Percentiles rank a stretch among this genome's conserved stretches.
These are phyloP conservation scores for Anastrepha ludens DNA, from an alignment of 1,140 invertebrate genomes.

Conservation along the genomic window DNA sequence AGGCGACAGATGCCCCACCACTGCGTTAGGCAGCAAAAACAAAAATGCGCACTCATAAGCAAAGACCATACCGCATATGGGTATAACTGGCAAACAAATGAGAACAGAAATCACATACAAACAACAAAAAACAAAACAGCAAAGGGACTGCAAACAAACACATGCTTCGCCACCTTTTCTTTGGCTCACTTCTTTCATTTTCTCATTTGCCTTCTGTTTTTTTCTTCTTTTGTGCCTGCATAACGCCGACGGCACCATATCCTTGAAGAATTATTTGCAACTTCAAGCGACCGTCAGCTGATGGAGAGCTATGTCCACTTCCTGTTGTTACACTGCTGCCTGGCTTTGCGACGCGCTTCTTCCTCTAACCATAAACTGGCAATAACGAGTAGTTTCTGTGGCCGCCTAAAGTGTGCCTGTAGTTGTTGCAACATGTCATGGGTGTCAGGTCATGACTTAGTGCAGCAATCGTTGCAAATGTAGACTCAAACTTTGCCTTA, in stretches of 20 bases:
- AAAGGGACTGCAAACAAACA: background rate
- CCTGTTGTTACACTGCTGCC: too few relatives aligned
- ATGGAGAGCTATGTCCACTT: background rate
- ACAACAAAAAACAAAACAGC: background rate
- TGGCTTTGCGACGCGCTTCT: background rate
- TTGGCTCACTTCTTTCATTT: background rate
- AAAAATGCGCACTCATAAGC: background rate
- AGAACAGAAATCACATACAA: background rate
- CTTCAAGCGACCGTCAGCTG: background rate
- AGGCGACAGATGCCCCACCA: background rate
- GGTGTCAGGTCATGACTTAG: slow-evolving; percentile 28
- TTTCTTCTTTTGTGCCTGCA: background rate
- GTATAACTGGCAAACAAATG: background rate
- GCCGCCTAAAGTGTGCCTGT: background rate
- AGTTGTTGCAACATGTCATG: slow-evolving; percentile 18
- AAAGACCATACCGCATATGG: background rate
- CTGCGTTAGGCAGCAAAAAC: background rate
- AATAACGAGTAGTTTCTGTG: background rate
- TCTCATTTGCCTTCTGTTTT: background rate
- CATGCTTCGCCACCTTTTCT: background rate
- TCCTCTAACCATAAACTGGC: background rate
- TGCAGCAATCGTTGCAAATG: background rate
- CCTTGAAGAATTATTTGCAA: background rate
- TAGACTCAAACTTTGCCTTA: background rate
- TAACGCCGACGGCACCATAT: background rate